Evolutionary conservation across 2,113 vertebrate species (phyloP), one percentile per base, ranked within the genome.

Genomic region (Lynx canadensis): DNA sequence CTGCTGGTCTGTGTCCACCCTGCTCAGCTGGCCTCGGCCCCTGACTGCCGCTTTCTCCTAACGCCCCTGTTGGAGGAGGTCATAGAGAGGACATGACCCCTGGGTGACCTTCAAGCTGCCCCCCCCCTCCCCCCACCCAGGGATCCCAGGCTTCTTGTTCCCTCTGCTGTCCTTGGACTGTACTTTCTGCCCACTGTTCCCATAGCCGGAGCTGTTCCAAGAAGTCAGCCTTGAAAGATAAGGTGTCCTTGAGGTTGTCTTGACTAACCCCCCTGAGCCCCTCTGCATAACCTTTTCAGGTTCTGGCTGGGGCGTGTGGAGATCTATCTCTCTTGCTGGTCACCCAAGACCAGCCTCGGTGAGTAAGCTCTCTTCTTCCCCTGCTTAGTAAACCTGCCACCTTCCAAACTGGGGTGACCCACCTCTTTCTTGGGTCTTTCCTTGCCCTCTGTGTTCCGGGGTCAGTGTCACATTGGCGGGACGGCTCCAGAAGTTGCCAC

Each of bases 191-290:
- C 21, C 33, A 16, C 71, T 1, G 10, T 27, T n/a, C 55, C 38
- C 69, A 65, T 3, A 36, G 31, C 25, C 1, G 0, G 21, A 6
- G 3, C 0, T 1, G 1, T 79, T 79, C 79, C 73, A 27, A 31
- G 74, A n/a, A 36, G 1, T n/a, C 7, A 13, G 33, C 60, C 57
- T 52, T 48, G 33, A 79, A n/a, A 9, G 33, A 79, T n/a, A 79
- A 50, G 18, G 57, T 36, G 15, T 79, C 48, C 23, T 12, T 36
- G 60, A 91, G 89, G 65, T 60, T 25, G 3, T 52, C 60, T 38
- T 18, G 89, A 66, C 57, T 66, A n/a, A 90, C n/a, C n/a, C 57
- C 33, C 10, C 0, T 45, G 33, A 45, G 14, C 36, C 23, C 18
- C 73, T 71, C 10, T n/a, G 19, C 9, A 33, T 11, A 82, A 50